These are phyloP conservation scores for Henricia sp. DNA, from an alignment of 53 echinoderm and acorn worm species.

Conservation along the genomic window DNA sequence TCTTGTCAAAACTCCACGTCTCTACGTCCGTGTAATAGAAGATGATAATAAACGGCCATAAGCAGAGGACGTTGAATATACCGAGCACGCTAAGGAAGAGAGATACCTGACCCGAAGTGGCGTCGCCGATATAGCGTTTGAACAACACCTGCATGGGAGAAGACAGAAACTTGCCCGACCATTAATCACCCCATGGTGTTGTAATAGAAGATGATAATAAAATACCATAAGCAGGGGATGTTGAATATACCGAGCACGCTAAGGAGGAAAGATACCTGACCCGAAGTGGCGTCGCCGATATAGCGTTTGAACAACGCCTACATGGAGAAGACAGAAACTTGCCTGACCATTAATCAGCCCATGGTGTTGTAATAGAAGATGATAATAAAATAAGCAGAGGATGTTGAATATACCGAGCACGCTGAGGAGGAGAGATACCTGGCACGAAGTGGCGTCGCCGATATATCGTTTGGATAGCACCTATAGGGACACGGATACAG, in stretches of 20 bases:
- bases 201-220: conserved; percentile 82
- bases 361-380: conserved; percentile 87
- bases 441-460: conserved; percentile 85
- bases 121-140: conserved; percentile 83
- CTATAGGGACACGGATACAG: too few relatives aligned
- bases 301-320: conserved; percentile 90
- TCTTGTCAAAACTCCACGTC: conserved; percentile 85
- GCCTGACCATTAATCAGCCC: too few relatives aligned
- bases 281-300: conserved; percentile 82
- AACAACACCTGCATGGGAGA: conserved; percentile 93
- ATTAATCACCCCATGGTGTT: conserved; percentile 88
- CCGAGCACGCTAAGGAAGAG: conserved; percentile 88
- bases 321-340: too few relatives aligned
- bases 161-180: too few relatives aligned
- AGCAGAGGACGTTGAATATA: conserved; percentile 76
- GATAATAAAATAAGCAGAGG: conserved; percentile 69
- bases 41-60: conserved; percentile 87
- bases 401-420: conserved; percentile 83
- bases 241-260: conserved; percentile 85
- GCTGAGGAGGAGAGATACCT: conserved; percentile 89
- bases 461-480: conserved; percentile 82
- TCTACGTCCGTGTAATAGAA: conserved; percentile 93
- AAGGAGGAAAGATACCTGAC: conserved; percentile 91
- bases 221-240: conserved; percentile 81
- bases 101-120: conserved; percentile 87